A percentile compares a stretch with the other conserved stretches of the same genome.
These are phyloP conservation scores for Neomorphus geoffroyi DNA, from an alignment of 2,797 vertebrate genomes.

Conservation along the genomic window DNA sequence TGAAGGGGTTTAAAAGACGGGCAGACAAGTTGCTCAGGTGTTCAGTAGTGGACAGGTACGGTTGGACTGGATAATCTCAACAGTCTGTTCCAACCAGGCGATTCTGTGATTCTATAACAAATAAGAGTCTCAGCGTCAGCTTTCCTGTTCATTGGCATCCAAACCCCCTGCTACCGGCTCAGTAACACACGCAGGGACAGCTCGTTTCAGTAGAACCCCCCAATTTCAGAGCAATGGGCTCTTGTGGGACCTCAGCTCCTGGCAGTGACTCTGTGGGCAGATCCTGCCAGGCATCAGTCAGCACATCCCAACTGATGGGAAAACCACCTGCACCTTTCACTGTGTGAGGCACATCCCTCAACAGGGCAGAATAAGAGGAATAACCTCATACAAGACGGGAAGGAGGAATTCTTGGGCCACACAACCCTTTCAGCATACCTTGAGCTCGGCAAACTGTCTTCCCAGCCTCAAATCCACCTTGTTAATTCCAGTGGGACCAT, in stretches of 20 bases:
- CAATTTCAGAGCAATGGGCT: background rate
- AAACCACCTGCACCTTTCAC: background rate
- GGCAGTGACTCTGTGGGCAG: background rate
- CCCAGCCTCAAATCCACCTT: background rate
- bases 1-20: too few species aligned
- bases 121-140: background rate
- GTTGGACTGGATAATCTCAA: too few species aligned
- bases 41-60: too few species aligned
- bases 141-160: background rate
- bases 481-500: background rate
- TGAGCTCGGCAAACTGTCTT: background rate
- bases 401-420: background rate
- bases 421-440: background rate
- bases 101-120: background rate
- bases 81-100: too few species aligned
- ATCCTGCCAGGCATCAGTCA: background rate
- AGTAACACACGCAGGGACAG: background rate
- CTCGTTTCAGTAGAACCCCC: background rate
- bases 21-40: too few species aligned
- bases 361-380: background rate
- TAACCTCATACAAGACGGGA: background rate
- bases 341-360: accelerated
- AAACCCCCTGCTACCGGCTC: background rate
- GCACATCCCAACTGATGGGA: accelerated
- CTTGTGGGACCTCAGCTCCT: background rate